These are phyloP conservation scores for Morpho helenor DNA, from an alignment of 2,888 invertebrate species.

Conservation along the genomic window DNA sequence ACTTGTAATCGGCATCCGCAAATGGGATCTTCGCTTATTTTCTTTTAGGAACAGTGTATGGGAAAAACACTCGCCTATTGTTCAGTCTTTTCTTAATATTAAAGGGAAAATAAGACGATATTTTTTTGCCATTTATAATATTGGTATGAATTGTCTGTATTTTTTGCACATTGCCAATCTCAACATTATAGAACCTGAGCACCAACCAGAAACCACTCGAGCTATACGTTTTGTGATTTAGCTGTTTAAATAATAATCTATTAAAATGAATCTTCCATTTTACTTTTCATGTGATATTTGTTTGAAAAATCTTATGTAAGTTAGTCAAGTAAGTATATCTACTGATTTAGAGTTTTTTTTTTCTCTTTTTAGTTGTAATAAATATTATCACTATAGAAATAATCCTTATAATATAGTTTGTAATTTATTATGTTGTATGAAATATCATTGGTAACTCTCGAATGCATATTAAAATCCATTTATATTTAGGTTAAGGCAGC, in stretches of 20 bases:
- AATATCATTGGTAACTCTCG: not conserved
- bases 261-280: constrained; percentile 44
- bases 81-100: no score
- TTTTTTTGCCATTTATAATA: no score
- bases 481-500: constrained; percentile 5
- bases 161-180: no score
- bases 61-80: no score
- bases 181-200: no score
- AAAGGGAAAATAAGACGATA: no score
- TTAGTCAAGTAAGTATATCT: not conserved
- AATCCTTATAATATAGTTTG: constrained; percentile 6
- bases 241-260: constrained; percentile 12
- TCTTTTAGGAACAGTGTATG: no score
- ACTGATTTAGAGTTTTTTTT: not conserved
- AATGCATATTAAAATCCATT: constrained; percentile 1
- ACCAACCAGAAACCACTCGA: no score
- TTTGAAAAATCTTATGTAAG: constrained; percentile 25
- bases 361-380: constrained; percentile 1
- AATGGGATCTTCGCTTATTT: no score
- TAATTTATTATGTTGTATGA: constrained; percentile 4
- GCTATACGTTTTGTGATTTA: not conserved
- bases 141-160: no score
- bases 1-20: no score
- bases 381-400: constrained; percentile 4
- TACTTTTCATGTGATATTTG: constrained; percentile 45